Percentiles rank a stretch among this genome's conserved stretches.
These are phyloP conservation scores for Euura saliciscinereae DNA, from an alignment of 1,140 invertebrate species.

Conservation along the genomic window DNA sequence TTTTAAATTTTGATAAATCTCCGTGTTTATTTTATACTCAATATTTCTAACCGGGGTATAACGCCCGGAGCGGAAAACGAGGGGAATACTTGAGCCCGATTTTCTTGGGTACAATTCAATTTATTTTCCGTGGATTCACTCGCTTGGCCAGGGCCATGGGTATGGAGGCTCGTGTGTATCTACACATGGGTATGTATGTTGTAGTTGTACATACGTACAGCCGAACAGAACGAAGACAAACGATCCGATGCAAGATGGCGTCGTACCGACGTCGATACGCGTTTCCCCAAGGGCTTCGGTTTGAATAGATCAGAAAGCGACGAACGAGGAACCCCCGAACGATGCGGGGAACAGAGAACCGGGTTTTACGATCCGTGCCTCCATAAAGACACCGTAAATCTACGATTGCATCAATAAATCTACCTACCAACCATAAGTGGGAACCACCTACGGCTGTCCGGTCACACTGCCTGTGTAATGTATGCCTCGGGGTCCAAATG, in stretches of 20 bases:
- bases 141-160: background rate
- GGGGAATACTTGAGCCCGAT: too few species aligned
- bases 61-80: too few species aligned
- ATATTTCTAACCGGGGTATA: too few species aligned
- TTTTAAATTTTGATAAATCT: too few species aligned
- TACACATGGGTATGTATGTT: background rate
- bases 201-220: background rate
- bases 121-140: background rate
- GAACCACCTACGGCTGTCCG: background rate
- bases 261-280: background rate
- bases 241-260: constrained; percentile 4
- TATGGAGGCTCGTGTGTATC: background rate
- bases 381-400: constrained; percentile 5
- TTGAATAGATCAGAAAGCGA: constrained; percentile 5
- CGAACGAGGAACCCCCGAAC: background rate
- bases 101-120: background rate
- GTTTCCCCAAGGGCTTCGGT: background rate
- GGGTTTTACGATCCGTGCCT: background rate
- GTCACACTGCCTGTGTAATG: too few species aligned
- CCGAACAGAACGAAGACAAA: constrained; percentile 1
- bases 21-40: too few species aligned
- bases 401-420: constrained; percentile 7
- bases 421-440: constrained; percentile 2
- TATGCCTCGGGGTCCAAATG: too few species aligned
- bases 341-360: background rate